phyloP scores from a whole-genome alignment of 2,797 vertebrate genomes.

The Diplodus sargus region DNA sequence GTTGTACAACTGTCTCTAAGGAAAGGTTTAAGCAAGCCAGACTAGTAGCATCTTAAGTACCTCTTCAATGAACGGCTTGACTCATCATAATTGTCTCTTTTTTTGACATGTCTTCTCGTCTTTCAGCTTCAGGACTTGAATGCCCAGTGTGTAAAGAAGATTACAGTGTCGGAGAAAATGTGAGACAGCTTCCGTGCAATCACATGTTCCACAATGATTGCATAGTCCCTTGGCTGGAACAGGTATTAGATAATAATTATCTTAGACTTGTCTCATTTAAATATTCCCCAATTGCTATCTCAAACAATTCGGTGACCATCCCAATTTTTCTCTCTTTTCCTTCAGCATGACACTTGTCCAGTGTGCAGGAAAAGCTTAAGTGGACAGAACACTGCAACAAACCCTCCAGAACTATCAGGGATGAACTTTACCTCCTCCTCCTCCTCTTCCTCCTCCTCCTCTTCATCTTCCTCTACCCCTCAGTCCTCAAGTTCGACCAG shows the following conservation, averaged over 20 bases:
- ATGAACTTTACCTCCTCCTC: slow-evolving; percentile 96
- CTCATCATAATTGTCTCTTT: neutral
- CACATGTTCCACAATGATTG: slow-evolving; percentile 98
- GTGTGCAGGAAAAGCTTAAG: slow-evolving; percentile 99
- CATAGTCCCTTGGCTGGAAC: slow-evolving; percentile 98
- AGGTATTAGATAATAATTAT: slow-evolving; percentile 83
- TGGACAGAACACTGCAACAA: slow-evolving; percentile 98
- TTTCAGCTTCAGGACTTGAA: slow-evolving; percentile 92
- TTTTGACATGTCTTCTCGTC: neutral
- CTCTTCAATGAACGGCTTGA: neutral
- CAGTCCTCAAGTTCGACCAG: slow-evolving; percentile 91
- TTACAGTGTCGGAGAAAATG: slow-evolving; percentile 92
- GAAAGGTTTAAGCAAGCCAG: neutral
- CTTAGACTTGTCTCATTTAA: neutral
- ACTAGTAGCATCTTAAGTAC: neutral
- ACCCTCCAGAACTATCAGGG: slow-evolving; percentile 95
- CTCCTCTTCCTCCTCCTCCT: slow-evolving; percentile 92
- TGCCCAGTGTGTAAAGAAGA: slow-evolving; percentile 99
- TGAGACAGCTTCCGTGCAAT: slow-evolving; percentile 97
- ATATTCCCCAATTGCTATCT: neutral
- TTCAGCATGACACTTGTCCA: slow-evolving; percentile 97
- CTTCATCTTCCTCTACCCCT: slow-evolving; percentile 84
- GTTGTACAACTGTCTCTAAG: neutral
- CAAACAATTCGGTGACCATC: neutral
- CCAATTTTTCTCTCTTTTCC: slow-evolving; percentile 29